Conservation (phyloP, 2,113 vertebrate genomes). For the Vireo altiloquus region DNA sequence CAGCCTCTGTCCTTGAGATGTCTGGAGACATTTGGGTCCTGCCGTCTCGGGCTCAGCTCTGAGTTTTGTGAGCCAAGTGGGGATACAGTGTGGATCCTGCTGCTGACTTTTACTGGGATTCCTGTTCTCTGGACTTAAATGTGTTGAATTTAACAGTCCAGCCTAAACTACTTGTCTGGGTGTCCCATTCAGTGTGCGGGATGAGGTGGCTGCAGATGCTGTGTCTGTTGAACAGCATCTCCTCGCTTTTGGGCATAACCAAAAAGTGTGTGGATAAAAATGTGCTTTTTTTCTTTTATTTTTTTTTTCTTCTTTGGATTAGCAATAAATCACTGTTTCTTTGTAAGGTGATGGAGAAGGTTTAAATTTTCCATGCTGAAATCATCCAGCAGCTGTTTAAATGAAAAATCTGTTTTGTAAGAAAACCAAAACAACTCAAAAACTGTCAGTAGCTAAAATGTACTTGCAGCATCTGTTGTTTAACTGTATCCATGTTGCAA, state of each 20-base stretch:
- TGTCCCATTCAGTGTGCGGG: no score
- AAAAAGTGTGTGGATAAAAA: background rate
- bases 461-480: conserved; percentile 28
- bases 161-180: background rate
- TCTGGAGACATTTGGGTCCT: background rate
- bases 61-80: background rate
- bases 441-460: background rate
- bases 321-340: background rate
- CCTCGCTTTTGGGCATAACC: background rate
- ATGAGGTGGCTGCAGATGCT: background rate
- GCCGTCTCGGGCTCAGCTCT: background rate
- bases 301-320: background rate
- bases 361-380: conserved; percentile 27
- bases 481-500: conserved; percentile 22
- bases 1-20: background rate
- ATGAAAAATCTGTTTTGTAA: conserved; percentile 33
- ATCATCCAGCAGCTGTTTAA: conserved; percentile 13
- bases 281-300: no score
- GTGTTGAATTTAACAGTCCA: background rate
- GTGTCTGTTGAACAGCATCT: fast-evolving
- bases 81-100: background rate
- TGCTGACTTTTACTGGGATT: background rate
- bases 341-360: background rate
- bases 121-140: background rate
- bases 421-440: conserved; percentile 3